phyloP scores from a whole-genome alignment of 2,797 vertebrate species.

The Babyrousa celebensis region DNA sequence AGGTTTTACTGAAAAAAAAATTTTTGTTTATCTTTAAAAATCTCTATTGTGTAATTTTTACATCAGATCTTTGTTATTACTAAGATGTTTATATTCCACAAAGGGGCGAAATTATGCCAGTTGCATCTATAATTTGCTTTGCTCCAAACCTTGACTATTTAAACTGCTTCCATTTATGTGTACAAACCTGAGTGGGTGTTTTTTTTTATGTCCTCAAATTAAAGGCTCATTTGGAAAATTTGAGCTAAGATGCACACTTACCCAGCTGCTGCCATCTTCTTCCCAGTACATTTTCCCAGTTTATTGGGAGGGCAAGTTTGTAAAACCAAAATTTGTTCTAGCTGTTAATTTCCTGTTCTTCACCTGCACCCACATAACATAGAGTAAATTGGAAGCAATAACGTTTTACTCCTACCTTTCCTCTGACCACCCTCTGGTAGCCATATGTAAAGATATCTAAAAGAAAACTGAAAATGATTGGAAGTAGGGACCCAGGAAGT shows the following conservation, averaged over 20 bases:
- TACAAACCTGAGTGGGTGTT: conserved; percentile 49
- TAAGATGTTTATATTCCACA: conserved; percentile 71
- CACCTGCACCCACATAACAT: conserved; percentile 70
- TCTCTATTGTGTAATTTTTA: conserved; percentile 66
- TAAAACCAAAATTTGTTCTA: conserved; percentile 71
- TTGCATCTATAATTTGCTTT: conserved; percentile 72
- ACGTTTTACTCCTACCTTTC: conserved; percentile 46
- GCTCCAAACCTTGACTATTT: conserved; percentile 74
- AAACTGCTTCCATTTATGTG: conserved; percentile 78
- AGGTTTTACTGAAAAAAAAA: conserved; percentile 57
- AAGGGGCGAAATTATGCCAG: conserved; percentile 57
- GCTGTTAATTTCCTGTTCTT: conserved; percentile 79
- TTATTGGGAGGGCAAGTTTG: conserved; percentile 60
- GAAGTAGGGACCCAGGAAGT: background rate
- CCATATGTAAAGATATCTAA: conserved; percentile 7
- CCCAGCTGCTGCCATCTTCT: conserved; percentile 9
- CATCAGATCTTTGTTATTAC: conserved; percentile 49
- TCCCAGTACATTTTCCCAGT: conserved; percentile 46
- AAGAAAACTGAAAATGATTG: conserved; percentile 23
- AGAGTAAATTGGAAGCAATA: conserved; percentile 67
- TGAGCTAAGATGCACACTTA: conserved; percentile 76
- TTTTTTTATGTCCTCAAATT: conserved; percentile 78
- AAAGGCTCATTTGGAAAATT: conserved; percentile 82
- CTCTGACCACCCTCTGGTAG: background rate
- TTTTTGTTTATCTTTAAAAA: conserved; percentile 52